Evolutionary conservation across 2,113 vertebrate genomes (phyloP), one percentile per base, ranked within the genome.

Genomic region (Coturnix japonica): DNA sequence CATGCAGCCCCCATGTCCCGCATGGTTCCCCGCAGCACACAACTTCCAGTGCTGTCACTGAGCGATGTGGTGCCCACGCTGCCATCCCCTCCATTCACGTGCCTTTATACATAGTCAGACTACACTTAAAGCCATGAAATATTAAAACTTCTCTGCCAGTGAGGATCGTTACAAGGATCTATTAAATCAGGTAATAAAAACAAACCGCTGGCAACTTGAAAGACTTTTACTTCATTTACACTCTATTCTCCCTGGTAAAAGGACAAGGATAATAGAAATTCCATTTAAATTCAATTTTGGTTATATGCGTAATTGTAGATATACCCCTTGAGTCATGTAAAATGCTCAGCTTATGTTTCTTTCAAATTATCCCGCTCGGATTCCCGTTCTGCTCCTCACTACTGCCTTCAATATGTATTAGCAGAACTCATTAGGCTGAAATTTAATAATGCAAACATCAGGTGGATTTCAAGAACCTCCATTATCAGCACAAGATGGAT

Each of bases 371-470:
- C 98, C 97, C 88, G 73, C 96, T 98, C 94, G 94, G 84, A 96
- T 96, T 96, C 97, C 89, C 97, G 97, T 97, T 96, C 97, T 95
- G 54, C 97, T 97, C 97, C 98, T 97, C 97, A 97, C 97, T 98
- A 98, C 98, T 96, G 95, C 97, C 98, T 98, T 98, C 98, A 98
- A 98, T 98, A 98, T 98, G 98, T 98, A 99, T 99, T 99, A 99
- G 98, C 98, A 96, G 97, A 98, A 98, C 98, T 99, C 98, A 98
- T 99, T 99, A 99, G 98, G 98, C 98, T 98, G 98, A 97, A 98
- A 99, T 99, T 98, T 98, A 99, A 99, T 99, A 99, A 99, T 97
- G 98, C 98, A 98, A 98, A 98, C 98, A 99, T 99, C 98, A 99
- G 98, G 98, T 98, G 98, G 98, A 99, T 99, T 98, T 98, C 98